phyloP scores from a whole-genome alignment of 1,140 invertebrate genomes.

The Lepidostoma basale region DNA sequence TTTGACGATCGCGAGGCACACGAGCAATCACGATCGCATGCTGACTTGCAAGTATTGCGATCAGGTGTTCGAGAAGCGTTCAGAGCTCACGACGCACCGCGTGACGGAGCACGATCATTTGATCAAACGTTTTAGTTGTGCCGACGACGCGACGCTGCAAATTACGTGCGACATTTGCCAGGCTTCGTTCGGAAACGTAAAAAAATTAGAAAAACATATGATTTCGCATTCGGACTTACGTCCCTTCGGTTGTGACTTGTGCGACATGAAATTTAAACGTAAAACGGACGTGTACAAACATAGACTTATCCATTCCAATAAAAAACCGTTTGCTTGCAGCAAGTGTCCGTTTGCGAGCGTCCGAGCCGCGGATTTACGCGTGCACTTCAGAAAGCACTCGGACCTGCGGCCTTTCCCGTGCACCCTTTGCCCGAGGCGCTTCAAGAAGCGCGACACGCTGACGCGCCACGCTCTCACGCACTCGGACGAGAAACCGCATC shows the following conservation, averaged over 20 bases:
- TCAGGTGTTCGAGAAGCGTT: not conserved
- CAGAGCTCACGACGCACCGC: not conserved
- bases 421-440: not conserved
- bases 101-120: not conserved
- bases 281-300: constrained; percentile 6
- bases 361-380: not conserved
- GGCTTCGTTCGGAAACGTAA: not conserved
- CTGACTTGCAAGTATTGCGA: not conserved
- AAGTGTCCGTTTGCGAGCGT: not conserved
- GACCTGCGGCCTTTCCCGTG: not conserved
- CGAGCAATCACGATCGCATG: not conserved
- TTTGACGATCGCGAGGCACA: not conserved
- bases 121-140: not conserved
- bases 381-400: not conserved
- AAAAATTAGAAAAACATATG: not conserved
- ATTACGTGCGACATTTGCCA: not conserved
- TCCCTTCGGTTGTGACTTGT: not conserved
- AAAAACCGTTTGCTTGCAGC: not conserved
- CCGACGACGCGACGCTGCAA: not conserved
- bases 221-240: not conserved
- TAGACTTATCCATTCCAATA: not conserved
- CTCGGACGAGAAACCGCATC: not conserved
- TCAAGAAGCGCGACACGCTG: not conserved
- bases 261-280: not conserved
- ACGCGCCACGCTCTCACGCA: not conserved